These are phyloP conservation scores for Enteromius trimaculatus DNA, from an alignment of 2,797 vertebrate species.

Conservation along the genomic window DNA sequence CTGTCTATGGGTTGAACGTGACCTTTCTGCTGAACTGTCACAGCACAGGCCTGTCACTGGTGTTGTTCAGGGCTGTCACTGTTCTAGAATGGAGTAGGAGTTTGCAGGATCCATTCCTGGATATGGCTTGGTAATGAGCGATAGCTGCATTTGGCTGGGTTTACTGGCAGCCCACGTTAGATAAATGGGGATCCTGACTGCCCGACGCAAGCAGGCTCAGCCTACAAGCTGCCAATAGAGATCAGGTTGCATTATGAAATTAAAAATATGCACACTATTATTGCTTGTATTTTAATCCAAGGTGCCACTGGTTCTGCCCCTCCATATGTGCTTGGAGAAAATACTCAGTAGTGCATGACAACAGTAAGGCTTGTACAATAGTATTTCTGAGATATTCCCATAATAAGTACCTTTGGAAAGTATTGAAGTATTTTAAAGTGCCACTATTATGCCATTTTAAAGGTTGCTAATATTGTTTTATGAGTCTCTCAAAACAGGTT, in stretches of 20 bases:
- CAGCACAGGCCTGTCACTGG: slow-evolving; percentile 46
- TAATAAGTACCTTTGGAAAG: neutral
- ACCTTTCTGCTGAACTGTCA: slow-evolving; percentile 52
- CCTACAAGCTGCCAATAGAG: slow-evolving; percentile 71
- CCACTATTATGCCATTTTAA: too few species aligned
- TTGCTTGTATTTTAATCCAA: slow-evolving; percentile 72
- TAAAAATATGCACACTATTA: slow-evolving; percentile 75
- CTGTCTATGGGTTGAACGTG: slow-evolving; percentile 36
- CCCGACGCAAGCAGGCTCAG: slow-evolving; percentile 67
- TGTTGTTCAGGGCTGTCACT: slow-evolving; percentile 52
- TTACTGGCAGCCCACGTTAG: slow-evolving; percentile 73
- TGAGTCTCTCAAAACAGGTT: too few species aligned
- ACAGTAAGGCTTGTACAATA: slow-evolving; percentile 8
- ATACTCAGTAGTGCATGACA: slow-evolving; percentile 49
- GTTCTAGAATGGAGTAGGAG: slow-evolving; percentile 64
- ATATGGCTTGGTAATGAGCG: slow-evolving; percentile 77
- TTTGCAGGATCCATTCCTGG: slow-evolving; percentile 76
- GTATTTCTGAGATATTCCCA: neutral
- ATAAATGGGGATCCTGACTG: slow-evolving; percentile 70
- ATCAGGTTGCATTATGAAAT: slow-evolving; percentile 74
- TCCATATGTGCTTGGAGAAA: slow-evolving; percentile 64
- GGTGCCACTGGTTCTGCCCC: slow-evolving; percentile 59
- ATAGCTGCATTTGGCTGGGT: slow-evolving; percentile 75
- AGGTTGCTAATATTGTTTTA: too few species aligned
- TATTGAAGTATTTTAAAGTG: neutral